phyloP scores from a whole-genome alignment of 2,797 vertebrate species.

The Halcyon badia region DNA sequence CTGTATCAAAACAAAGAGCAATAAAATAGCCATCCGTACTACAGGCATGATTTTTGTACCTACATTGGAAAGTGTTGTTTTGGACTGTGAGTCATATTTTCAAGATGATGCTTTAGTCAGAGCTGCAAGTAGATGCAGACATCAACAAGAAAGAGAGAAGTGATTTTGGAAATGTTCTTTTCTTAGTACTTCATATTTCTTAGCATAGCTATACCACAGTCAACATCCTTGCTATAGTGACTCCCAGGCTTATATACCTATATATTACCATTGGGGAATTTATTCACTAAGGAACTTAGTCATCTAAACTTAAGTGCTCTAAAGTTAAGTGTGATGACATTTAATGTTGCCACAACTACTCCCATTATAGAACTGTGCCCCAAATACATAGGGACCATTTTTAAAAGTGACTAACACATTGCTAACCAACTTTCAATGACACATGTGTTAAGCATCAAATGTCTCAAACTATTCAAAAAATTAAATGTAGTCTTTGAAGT shows the following conservation, averaged over 20 bases:
- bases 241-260: background rate
- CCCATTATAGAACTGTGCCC: background rate
- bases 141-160: background rate
- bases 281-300: background rate
- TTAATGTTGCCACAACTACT: background rate
- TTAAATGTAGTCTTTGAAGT: background rate
- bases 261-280: background rate
- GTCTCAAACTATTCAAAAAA: background rate
- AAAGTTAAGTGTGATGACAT: background rate
- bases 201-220: background rate
- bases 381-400: background rate
- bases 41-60: background rate
- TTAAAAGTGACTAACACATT: background rate
- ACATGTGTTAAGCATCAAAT: background rate
- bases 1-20: background rate
- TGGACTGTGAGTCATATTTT: background rate
- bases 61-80: background rate
- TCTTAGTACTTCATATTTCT: background rate
- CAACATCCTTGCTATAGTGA: background rate
- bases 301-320: background rate
- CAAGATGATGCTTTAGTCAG: background rate
- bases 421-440: background rate
- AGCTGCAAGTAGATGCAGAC: background rate
- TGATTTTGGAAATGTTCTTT: background rate
- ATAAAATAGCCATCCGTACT: background rate